Evolutionary conservation across 2,888 invertebrate species (phyloP).

Genomic region (Latrodectus hesperus): DNA sequence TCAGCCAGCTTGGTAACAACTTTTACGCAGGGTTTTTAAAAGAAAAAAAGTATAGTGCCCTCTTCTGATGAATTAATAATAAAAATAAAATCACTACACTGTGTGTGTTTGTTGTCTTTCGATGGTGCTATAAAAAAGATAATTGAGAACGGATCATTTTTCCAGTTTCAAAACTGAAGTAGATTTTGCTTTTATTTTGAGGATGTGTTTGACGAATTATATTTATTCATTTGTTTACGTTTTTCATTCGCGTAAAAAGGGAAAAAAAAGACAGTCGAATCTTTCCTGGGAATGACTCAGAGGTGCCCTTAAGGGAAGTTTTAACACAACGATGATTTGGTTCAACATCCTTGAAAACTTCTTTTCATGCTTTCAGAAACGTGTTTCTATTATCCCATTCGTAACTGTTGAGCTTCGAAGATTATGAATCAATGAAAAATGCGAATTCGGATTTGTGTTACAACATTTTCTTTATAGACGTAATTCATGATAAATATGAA

Average conservation of each 20-base stretch:
- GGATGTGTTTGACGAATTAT: background rate
- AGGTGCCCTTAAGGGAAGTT: constrained; percentile 30
- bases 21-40: constrained; percentile 5
- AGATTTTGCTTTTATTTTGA: background rate
- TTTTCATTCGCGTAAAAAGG: background rate
- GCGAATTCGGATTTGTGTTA: too few relatives aligned
- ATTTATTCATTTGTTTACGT: constrained; percentile 45
- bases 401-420: too few relatives aligned
- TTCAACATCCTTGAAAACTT: constrained; percentile 51
- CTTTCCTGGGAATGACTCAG: constrained; percentile 36
- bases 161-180: background rate
- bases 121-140: too few relatives aligned
- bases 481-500: too few relatives aligned
- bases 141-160: too few relatives aligned
- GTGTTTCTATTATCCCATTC: too few relatives aligned
- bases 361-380: too few relatives aligned
- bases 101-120: background rate
- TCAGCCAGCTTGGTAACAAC: constrained; percentile 60
- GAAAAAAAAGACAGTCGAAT: constrained; percentile 11
- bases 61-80: background rate
- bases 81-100: background rate
- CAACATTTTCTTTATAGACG: too few relatives aligned
- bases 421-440: too few relatives aligned
- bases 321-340: constrained; percentile 15
- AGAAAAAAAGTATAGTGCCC: background rate